Conservation (phyloP, 2,113 vertebrate species). For the Oxyruncus cristatus region DNA sequence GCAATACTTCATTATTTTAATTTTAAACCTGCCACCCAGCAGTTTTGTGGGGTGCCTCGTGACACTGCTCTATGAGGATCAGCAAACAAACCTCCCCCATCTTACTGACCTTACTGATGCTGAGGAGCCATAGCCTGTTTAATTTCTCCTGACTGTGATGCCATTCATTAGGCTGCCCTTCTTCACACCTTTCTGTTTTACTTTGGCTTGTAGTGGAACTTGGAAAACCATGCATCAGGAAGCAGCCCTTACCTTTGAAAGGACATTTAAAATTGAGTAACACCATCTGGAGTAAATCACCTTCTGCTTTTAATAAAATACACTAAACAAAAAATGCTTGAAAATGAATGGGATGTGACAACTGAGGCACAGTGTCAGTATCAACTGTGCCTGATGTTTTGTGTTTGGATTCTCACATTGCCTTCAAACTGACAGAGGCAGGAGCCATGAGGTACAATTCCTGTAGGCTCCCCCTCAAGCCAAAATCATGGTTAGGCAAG, state of each 20-base stretch:
- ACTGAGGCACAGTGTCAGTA: background rate
- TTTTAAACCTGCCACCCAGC: conserved; percentile 15
- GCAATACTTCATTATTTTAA: conserved; percentile 24
- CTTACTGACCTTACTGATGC: background rate
- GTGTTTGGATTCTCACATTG: background rate
- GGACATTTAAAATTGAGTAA: background rate
- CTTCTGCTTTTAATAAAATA: background rate
- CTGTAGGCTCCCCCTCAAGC: background rate
- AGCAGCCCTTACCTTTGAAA: background rate
- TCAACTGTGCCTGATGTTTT: background rate
- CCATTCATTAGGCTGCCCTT: background rate
- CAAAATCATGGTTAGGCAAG: background rate
- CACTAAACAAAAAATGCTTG: background rate
- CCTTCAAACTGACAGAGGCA: background rate
- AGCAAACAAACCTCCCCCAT: background rate
- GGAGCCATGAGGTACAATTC: background rate
- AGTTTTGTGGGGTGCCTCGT: background rate
- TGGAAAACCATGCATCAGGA: background rate
- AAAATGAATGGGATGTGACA: background rate
- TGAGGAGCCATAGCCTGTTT: background rate
- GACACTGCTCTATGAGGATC: background rate
- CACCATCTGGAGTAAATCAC: background rate
- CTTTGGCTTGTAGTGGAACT: background rate
- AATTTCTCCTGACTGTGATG: background rate
- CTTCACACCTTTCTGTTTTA: background rate